Evolutionary conservation across 1,140 invertebrate genomes (phyloP).

Genomic region (Bombus fervidus): DNA sequence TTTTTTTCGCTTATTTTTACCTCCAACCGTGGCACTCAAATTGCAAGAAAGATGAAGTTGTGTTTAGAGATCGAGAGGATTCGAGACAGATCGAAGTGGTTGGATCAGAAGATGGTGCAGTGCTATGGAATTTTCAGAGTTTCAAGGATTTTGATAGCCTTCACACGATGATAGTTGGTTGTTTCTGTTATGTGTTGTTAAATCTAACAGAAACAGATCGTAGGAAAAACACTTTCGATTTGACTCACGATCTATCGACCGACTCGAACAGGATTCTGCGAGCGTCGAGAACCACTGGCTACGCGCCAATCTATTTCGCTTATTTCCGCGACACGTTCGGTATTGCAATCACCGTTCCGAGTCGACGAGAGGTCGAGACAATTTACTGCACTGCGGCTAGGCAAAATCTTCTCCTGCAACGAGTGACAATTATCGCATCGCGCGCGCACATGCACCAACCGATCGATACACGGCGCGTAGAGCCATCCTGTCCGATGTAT

Average conservation of each 20-base stretch:
- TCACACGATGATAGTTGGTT: too few relatives aligned
- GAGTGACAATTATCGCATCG: conserved; percentile 46
- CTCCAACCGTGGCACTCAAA: too few relatives aligned
- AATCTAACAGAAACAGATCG: too few relatives aligned
- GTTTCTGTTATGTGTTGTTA: too few relatives aligned
- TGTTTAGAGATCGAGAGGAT: too few relatives aligned
- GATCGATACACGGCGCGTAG: conserved; percentile 21
- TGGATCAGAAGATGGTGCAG: too few relatives aligned
- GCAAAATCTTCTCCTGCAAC: conserved; percentile 42
- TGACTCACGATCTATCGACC: background rate
- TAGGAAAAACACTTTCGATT: background rate
- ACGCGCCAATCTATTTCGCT: conserved; percentile 43
- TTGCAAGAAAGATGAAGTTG: too few relatives aligned
- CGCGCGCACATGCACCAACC: conserved; percentile 22
- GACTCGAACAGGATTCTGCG: background rate
- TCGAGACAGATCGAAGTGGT: too few relatives aligned
- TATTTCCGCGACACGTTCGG: conserved; percentile 49
- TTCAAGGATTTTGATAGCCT: too few relatives aligned
- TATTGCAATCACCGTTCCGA: conserved; percentile 46
- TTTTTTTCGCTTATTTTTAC: too few relatives aligned
- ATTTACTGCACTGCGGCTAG: conserved; percentile 50
- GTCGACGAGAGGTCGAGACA: conserved; percentile 49
- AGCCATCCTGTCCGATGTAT: background rate
- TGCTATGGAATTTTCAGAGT: too few relatives aligned
- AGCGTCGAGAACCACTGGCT: conserved; percentile 36